Evolutionary conservation across 2,113 vertebrate species (phyloP).

Genomic region (Orientallactaga bullata): DNA sequence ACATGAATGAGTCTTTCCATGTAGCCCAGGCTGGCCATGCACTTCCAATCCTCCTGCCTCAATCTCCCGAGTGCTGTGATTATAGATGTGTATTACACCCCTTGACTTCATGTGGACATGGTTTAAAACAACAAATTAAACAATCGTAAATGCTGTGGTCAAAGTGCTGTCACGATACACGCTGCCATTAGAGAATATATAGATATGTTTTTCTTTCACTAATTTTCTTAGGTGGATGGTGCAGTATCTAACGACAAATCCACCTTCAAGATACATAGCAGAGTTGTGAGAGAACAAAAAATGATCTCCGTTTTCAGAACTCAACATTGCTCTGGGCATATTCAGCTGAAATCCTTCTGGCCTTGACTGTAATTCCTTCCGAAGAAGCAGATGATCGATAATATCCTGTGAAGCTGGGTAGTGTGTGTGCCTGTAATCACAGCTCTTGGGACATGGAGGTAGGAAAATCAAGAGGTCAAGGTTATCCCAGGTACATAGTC

Average conservation of each 20-base stretch:
- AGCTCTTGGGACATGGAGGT: background rate
- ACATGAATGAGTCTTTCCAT: background rate
- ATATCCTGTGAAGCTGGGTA: background rate
- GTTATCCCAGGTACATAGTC: background rate
- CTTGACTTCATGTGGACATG: background rate
- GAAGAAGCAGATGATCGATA: background rate
- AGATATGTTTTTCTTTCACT: background rate
- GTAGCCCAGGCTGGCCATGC: too few species aligned
- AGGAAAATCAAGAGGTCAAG: background rate
- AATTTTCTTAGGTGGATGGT: background rate
- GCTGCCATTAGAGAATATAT: background rate
- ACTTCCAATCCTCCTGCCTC: too few species aligned
- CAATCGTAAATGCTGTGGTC: background rate
- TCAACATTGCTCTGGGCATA: background rate
- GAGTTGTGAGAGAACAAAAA: background rate
- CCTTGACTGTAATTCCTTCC: background rate
- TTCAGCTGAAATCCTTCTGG: background rate
- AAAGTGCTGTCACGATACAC: background rate
- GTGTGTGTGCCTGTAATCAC: background rate
- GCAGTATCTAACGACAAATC: background rate
- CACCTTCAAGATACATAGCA: background rate
- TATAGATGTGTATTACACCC: rapidly evolving
- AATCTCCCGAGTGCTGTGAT: background rate
- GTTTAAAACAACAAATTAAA: background rate
- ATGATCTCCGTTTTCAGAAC: background rate